Base-by-base conservation (phyloP, 2,113 vertebrate species). In the Pimephales promelas region DNA sequence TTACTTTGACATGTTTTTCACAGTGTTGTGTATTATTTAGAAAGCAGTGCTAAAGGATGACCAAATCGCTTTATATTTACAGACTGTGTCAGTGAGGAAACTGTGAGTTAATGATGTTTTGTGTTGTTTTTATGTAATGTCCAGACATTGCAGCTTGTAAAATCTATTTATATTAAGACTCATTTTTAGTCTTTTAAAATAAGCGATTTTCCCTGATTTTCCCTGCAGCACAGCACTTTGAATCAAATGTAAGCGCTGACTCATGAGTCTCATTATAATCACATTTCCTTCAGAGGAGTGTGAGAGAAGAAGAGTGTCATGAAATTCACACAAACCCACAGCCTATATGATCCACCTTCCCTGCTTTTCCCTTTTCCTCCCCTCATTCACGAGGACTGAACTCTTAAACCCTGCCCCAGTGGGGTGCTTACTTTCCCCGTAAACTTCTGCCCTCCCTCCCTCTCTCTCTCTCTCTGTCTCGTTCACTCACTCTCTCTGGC, bases 391-490 rank as follows among this genome's bases (percentile, higher is more conserved):
- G 91, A 92, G 87, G 86, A 89, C 90, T 95, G 92, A 94, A 95
- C 94, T 94, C 93, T 93, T 80, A 87, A 92, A 92, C 90, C 91
- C 91, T 93, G 90, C 93, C 94, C 94, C 94, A 92, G 87, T 91
- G 94, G 92, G 93, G 92, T 90, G 87, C 85, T 93, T 90, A 90
- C 84, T 76, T 89, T 84, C 86, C 87, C 89, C 87, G 24, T 20
- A 87, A 93, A 92, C 91, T 83, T 90, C 85, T 90, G 90, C 92
- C 91, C 90, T 54, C 73, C 77, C 82, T 10, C 83, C 76, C 31
- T 34, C 72, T 31, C 56, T 13, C 45, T 72, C 61, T 79, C 79
- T 47, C 70, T 62, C 79, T n/a, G n/a, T 61, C 73, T 49, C 34
- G n/a, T 13, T 79, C 62, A 22, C 74, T 75, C 52, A 59, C 71